Base-by-base conservation (phyloP, 2,888 invertebrate genomes). In the Cenopis cana region DNA sequence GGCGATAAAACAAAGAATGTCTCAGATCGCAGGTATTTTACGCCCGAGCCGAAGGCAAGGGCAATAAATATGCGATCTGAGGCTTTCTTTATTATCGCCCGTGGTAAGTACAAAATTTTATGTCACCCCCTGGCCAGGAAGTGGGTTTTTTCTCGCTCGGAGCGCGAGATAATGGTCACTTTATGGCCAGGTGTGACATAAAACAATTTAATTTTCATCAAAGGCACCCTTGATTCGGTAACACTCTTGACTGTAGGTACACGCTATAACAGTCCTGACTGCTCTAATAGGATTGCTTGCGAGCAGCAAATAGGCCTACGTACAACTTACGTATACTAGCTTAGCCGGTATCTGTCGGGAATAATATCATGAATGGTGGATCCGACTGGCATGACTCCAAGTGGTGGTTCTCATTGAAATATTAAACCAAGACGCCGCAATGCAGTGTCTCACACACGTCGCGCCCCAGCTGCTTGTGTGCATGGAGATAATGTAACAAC, bases 371-470 rank as follows among this genome's bases (percentile, higher is more conserved):
- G 79, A 81, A 78, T 79, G 76, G 77, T 78, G 78, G 67, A 69
- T 74, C 73, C 69, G 75, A 87, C 89, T 93, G 93, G 93, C 93
- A 76, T 52, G 60, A 84, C 77, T 90, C 93, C 93, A 93, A 91
- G 81, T 80, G 83, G 83, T 87, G 85, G 88, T 91, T 84, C 85
- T 89, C 88, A 93, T 92, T 93, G 93, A 93, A 93, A 91, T 93
- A 93, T 93, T 90, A 90, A 90, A 86, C 91, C 90, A 91, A 92
- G 91, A 89, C 89, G 87, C 85, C 86, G 88, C 88, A 88, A 74
- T 89, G 88, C 89, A 85, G 89, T 82, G 83, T 85, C 88, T 88
- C 79, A 88, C 78, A 78, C 84, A 81, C 76, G 60, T 38, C 54
- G 74, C 83, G 82, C 78, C 33, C 33, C 50, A 18, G 81, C 85